Evolutionary conservation across 2,797 vertebrate species (phyloP).

Genomic region (Lagorchestes hirsutus): DNA sequence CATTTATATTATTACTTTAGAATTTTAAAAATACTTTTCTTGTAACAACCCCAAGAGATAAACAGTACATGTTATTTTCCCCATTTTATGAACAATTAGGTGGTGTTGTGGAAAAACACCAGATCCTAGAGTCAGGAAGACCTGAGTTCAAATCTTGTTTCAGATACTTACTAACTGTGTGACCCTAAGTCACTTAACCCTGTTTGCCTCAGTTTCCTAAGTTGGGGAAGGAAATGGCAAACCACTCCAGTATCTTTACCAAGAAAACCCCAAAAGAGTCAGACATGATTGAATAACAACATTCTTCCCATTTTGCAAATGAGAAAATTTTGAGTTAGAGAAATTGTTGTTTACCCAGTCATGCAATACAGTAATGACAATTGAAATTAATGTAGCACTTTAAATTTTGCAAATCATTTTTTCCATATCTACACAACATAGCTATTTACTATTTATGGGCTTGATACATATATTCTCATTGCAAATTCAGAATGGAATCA

Average conservation of each 20-base stretch:
- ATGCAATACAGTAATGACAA: neutral
- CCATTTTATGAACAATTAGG: neutral
- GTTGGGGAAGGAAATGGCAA: neutral
- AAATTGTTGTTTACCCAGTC: neutral
- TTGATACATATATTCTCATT: neutral
- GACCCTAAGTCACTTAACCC: neutral
- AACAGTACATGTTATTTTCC: neutral
- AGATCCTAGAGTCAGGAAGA: neutral
- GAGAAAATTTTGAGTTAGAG: neutral
- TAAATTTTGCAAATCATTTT: neutral
- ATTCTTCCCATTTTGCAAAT: neutral
- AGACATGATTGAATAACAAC: neutral
- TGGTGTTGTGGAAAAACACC: neutral
- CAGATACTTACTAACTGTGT: neutral
- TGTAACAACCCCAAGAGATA: neutral
- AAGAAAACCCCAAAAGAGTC: neutral
- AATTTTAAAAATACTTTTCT: neutral
- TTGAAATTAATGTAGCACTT: neutral
- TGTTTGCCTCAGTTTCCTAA: neutral
- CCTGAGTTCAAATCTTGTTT: neutral
- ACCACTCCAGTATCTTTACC: neutral
- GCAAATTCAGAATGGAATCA: neutral
- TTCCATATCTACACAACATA: neutral
- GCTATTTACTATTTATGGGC: neutral
- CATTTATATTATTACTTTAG: neutral